Evolutionary conservation across 2,888 invertebrate species (phyloP), one percentile per base, ranked within the genome.

Genomic region (Lasius platythorax): DNA sequence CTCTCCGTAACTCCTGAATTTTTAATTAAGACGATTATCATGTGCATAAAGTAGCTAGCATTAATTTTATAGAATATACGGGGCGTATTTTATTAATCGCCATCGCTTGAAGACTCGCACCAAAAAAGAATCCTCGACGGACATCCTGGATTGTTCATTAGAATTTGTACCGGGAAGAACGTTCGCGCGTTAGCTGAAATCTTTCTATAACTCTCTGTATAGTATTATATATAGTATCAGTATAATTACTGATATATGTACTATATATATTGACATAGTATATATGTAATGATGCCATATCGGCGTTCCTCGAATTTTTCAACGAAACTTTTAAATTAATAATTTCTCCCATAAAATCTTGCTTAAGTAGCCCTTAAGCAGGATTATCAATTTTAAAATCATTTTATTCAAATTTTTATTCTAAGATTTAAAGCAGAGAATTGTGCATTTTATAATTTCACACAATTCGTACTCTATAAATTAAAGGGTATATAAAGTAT

Each of bases 221-320:
- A 78, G 56, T 88, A 85, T 43, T 75, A 85, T 88, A 84, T 64
- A 87, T 84, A 88, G 79, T 75, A 74, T 40, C 28, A 40, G 58
- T n/a, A 61, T 40, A 58, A 67, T 74, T 28, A 63, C 50, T 84
- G 15, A 23, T 43, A 61, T 68, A 70, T 70, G 70, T 70, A 68
- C 33, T 68, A 79, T 79, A 58, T 79, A 56, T 50, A 37, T 79
- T 61, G 43, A 43, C 23, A 28, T 12, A 74, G 8, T 66, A 43
- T 50, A 37, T 37, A 37, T 64, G 11, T 64, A n/a, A 66, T 30
- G 15, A 68, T 46, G 70, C 8, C 28, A 46, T 8, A n/a, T 23
- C 58, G 68, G 11, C 9, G 15, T 46, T 56, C 12, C 56, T 70
- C 9, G 18, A 33, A 18, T 33, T 70, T 79, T 12, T 58, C 15